Evolutionary conservation across 2,113 vertebrate genomes (phyloP).

Genomic region (Pogona vitticeps): DNA sequence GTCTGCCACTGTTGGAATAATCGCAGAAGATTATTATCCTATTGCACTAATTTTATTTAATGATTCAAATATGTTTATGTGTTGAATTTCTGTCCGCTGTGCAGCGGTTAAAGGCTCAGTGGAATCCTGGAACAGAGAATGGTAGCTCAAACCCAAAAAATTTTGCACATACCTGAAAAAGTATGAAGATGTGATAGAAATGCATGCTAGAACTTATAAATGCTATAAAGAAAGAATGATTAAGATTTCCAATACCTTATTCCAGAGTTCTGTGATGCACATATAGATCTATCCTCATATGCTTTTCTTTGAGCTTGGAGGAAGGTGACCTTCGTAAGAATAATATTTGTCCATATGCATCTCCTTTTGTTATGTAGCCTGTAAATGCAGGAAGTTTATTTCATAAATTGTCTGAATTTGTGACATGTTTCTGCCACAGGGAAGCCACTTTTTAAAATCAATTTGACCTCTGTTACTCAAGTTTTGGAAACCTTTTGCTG

Average conservation of each 20-base stretch:
- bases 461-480: no score
- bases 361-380: not conserved
- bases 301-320: not conserved
- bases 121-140: not conserved
- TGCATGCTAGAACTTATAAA: not conserved
- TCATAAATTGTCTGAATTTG: no score
- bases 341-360: not conserved
- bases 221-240: not conserved
- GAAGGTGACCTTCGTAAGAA: not conserved
- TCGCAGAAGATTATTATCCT: not conserved
- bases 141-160: not conserved
- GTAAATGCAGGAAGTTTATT: no score
- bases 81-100: not conserved
- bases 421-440: no score
- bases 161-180: not conserved
- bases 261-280: not conserved
- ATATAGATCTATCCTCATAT: not conserved
- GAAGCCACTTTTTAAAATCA: no score
- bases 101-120: not conserved
- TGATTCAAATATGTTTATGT: not conserved
- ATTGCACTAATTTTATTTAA: not conserved
- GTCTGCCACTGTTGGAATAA: no score
- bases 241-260: not conserved
- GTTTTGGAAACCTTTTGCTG: no score
- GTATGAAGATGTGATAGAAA: not conserved